These are phyloP conservation scores for Goniozus legneri DNA, from an alignment of 1,140 invertebrate genomes.

Conservation along the genomic window DNA sequence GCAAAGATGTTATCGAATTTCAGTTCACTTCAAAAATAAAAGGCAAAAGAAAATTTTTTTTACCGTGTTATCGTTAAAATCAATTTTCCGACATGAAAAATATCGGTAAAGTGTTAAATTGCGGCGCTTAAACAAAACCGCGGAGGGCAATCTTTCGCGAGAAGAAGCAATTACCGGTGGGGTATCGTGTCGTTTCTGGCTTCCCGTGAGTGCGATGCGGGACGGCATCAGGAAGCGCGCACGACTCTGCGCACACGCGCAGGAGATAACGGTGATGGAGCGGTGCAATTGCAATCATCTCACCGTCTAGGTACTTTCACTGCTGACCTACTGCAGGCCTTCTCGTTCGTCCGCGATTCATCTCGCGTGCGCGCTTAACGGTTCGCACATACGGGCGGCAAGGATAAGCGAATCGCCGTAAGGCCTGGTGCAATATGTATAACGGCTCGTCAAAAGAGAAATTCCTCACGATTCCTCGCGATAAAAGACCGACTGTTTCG, in stretches of 20 bases:
- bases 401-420: too few species aligned
- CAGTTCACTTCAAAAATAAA: too few species aligned
- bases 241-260: background rate
- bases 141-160: constrained; percentile 9
- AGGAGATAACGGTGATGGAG: constrained; percentile 14
- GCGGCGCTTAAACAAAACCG: too few species aligned
- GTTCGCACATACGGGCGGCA: background rate
- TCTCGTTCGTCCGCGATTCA: constrained; percentile 27
- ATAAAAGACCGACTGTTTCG: too few species aligned
- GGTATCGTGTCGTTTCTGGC: constrained; percentile 4
- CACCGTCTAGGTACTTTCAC: constrained; percentile 39
- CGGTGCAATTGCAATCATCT: constrained; percentile 36
- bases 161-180: constrained; percentile 16
- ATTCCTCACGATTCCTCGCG: too few species aligned
- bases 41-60: too few species aligned
- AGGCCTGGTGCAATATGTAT: too few species aligned
- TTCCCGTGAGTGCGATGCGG: constrained; percentile 6
- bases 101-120: too few species aligned
- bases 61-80: too few species aligned
- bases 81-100: too few species aligned
- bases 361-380: background rate
- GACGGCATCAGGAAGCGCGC: constrained; percentile 24
- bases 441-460: too few species aligned
- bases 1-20: too few species aligned
- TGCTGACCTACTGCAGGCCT: constrained; percentile 40